Base-by-base conservation (phyloP, 2,888 invertebrate genomes). In the Camptogramma bilineatum region DNA sequence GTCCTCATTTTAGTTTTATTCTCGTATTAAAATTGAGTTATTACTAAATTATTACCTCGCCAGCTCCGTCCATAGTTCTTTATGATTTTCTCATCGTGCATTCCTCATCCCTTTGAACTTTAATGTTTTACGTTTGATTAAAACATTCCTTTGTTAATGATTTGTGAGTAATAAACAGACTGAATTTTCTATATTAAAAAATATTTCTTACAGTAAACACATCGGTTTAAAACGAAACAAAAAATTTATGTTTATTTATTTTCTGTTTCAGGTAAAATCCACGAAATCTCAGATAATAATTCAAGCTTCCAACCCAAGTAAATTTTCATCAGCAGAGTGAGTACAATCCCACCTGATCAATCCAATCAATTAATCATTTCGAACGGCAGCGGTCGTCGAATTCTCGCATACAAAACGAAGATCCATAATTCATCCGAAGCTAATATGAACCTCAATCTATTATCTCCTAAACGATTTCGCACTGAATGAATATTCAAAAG, bases 381-480 rank as follows among this genome's bases (percentile, higher is more conserved):
- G 70, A 76, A 75, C 64, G 72, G 72, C 75, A 74, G 72, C 68
- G 73, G 73, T 73, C 76, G 70, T 74, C 76, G 77, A 80, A 87
- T 85, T 87, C 83, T 72, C 77, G 82, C 82, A 81, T 83, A 82
- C 79, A 78, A 82, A 88, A 84, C 78, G 80, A 80, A 79, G 79
- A 83, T 84, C 84, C 83, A 87, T 90, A 87, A 90, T 87, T 90
- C 88, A 88, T 85, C 76, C 75, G 77, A 79, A 80, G 84, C 82
- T 87, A 88, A 90, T 89, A 90, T 87, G 87, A 88, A 88, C 87
- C 85, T 82, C 88, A 86, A 89, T 90, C 87, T 90, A 90, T 91
- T 90, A 90, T 89, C 89, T 89, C 87, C 74, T 90, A 90, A 92
- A 86, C 91, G 91, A 88, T 91, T 91, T 90, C 82, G 84, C 87